Evolutionary conservation across 2,888 invertebrate species (phyloP), one percentile per base, ranked within the genome.

Genomic region (Ectemnius continuus): DNA sequence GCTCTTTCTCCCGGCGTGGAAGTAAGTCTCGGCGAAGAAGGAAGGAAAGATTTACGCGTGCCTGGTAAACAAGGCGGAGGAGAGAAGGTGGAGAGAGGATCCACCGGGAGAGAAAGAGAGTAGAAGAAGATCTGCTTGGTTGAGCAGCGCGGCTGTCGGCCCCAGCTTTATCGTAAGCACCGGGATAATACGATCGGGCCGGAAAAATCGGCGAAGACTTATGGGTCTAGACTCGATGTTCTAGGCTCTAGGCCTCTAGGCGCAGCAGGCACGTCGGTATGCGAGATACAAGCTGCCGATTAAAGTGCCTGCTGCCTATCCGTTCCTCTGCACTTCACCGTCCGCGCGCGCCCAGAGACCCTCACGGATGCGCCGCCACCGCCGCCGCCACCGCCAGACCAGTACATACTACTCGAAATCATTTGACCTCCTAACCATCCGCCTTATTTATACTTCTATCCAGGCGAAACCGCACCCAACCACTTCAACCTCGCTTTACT

Each of bases 201-300:
- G 57, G 74, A 79, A 75, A 73, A 79, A 79, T 72, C 70, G 23
- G 8, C 59, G 52, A 76, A 75, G 81, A 81, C 75, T 73, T 78
- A 76, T 72, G 75, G 76, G 76, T 76, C 76, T 79, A 72, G 76
- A 77, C 77, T 77, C 73, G 62, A n/a, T 56, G 59, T 57, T 74
- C 70, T 36, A 36, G 36, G 60, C 66, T 75, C 70, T 76, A 67
- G 73, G 8, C 73, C 71, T 69, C 73, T 76, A 69, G 81, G 8
- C 36, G 70, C 70, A 57, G 13, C 64, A 65, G 68, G 69, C 70
- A 71, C 72, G 73, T 61, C 63, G 75, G 81, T 75, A 79, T 80
- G 76, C 74, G 80, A 79, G 78, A 77, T 75, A 78, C 79, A 74
- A 80, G 75, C 73, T 76, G 81, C 75, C 83, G 82, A 84, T 84